Base-by-base conservation (phyloP, 1,140 invertebrate species). In the Alviniconcha marisindica region DNA sequence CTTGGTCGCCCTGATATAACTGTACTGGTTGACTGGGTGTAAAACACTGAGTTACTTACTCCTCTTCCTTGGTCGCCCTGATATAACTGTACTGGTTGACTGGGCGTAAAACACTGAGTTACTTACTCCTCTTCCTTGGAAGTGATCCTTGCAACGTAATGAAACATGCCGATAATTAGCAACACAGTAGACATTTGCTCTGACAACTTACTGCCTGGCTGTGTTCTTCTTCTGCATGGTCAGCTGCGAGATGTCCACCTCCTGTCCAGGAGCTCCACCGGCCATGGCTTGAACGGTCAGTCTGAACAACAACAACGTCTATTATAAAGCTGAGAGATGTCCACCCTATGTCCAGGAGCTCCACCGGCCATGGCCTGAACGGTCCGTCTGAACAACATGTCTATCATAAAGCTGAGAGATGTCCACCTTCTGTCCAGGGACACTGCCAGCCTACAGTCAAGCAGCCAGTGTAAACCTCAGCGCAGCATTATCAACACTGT, bases 371-470 rank as follows among this genome's bases (percentile, higher is more conserved):
- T 89, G 82, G 95, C 94, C 2, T 95, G 94, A 83, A 95, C 96
- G 18, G 96, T 95, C 85, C 96, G 95, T 83, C 95, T 90, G 77
- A 14, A 51, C 48, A 51, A 51, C 48, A 51, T n/a, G n/a, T n/a
- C n/a, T n/a, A n/a, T n/a, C n/a, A n/a, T n/a, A n/a, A n/a, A 90
- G 73, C 28, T 87, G 82, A 12, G 88, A 85, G 12, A 93, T 94
- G 91, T 96, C 95, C 36, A 97, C 94, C 1, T 95, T 94, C 81
- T 96, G 95, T 1, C 96, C 96, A 14, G 95, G 94, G 94, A 96
- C 95, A 88, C 96, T 96, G 14, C 95, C 95, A 4, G 96, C 96
- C 73, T n/a, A n/a, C n/a, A n/a, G n/a, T n/a, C n/a, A n/a, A n/a
- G n/a, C n/a, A n/a, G n/a, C n/a, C n/a, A n/a, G n/a, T n/a, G n/a